phyloP scores from a whole-genome alignment of 30 jellyfish, hydroid and myxozoan species.

The Cassiopea andromeda region DNA sequence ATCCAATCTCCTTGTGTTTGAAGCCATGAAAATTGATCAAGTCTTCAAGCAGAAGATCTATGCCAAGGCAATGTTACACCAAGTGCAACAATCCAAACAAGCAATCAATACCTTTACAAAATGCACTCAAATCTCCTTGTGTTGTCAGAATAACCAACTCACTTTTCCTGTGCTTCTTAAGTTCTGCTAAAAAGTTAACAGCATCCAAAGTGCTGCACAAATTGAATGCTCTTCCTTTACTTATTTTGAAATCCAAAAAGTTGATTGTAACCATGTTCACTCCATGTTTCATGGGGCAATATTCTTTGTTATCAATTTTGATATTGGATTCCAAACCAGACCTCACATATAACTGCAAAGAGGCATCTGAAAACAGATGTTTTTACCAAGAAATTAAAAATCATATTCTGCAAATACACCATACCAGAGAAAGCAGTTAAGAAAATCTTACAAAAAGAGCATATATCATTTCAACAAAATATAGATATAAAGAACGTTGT shows the following conservation, averaged over 20 bases:
- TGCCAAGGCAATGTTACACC: too few relatives aligned
- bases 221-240: conserved; percentile 70
- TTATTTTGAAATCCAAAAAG: conserved; percentile 55
- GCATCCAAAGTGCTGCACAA: conserved; percentile 25
- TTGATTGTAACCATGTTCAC: conserved; percentile 66
- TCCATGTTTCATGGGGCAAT: conserved; percentile 81
- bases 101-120: conserved; percentile 34
- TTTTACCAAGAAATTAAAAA: background rate
- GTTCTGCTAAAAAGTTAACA: conserved; percentile 40
- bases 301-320: conserved; percentile 72
- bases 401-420: too few relatives aligned
- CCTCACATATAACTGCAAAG: conserved; percentile 27
- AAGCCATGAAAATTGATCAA: too few relatives aligned
- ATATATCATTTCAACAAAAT: too few relatives aligned
- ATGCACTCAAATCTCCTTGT: conserved; percentile 71
- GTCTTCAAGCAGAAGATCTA: too few relatives aligned
- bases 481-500: too few relatives aligned
- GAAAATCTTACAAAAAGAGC: too few relatives aligned
- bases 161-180: conserved; percentile 32
- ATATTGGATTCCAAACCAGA: conserved; percentile 80
- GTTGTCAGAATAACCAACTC: conserved; percentile 72
- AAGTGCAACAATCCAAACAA: background rate
- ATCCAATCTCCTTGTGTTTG: too few relatives aligned
- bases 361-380: conserved; percentile 48
- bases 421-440: too few relatives aligned